A percentile compares a stretch with the other conserved stretches of the same genome.
Evolutionary conservation across 2,797 vertebrate species (phyloP).

Genomic region (Todus mexicanus): DNA sequence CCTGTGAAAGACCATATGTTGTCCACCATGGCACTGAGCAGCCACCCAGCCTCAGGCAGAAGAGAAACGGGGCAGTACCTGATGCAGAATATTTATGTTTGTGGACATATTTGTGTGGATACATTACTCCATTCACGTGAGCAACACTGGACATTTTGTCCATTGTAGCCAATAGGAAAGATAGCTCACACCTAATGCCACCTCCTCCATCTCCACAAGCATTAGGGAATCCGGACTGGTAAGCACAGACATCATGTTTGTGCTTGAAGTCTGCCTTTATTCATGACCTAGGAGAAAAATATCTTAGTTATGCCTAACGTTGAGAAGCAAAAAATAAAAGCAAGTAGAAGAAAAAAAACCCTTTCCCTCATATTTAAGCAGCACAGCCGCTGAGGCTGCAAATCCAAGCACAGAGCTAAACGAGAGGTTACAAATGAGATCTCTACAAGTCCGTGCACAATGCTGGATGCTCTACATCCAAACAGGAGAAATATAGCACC

Average conservation of each 20-base stretch:
- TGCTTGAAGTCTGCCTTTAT: neutral
- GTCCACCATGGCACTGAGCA: rapidly evolving
- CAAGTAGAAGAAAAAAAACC: neutral
- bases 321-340: neutral
- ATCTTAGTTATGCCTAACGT: neutral
- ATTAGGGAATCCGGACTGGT: no score
- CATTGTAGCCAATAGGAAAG: neutral
- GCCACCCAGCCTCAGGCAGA: neutral
- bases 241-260: neutral
- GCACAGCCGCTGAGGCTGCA: neutral
- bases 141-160: neutral
- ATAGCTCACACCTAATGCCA: neutral
- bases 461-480: neutral
- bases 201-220: neutral
- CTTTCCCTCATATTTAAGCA: neutral
- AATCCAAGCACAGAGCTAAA: neutral
- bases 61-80: neutral
- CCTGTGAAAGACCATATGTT: neutral
- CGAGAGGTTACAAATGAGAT: neutral
- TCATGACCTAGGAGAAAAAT: neutral
- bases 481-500: neutral
- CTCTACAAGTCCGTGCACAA: neutral
- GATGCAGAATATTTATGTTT: neutral
- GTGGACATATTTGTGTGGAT: neutral
- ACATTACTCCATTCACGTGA: neutral